phyloP scores from a whole-genome alignment of 35 echinoderm and acorn worm genomes.

The Ptychodera flava region DNA sequence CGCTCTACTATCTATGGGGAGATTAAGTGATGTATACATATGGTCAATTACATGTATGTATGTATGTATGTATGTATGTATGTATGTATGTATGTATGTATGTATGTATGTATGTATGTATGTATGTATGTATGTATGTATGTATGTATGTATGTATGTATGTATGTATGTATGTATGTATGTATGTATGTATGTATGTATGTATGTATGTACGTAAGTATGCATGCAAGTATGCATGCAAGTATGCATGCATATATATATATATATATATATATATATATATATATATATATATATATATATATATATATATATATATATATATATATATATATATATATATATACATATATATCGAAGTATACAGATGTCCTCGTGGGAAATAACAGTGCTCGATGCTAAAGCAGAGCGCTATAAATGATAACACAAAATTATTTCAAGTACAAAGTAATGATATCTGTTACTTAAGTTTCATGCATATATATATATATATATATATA shows the following conservation, averaged over 20 bases:
- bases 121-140: background rate
- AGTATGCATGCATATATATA: background rate
- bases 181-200: background rate
- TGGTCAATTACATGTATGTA: background rate
- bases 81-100: constrained; percentile 2
- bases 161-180: background rate
- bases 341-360: too few relatives aligned
- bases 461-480: too few relatives aligned
- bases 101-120: background rate
- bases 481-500: too few relatives aligned
- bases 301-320: constrained; percentile 3
- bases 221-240: background rate
- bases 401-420: too few relatives aligned
- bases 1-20: too few relatives aligned
- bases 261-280: constrained; percentile 3
- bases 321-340: background rate
- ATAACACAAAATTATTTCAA: too few relatives aligned
- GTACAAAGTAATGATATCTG: too few relatives aligned
- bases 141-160: constrained; percentile 2
- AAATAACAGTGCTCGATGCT: too few relatives aligned
- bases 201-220: background rate
- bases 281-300: constrained; percentile 3
- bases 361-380: too few relatives aligned
- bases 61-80: background rate
- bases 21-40: too few relatives aligned